A percentile compares a stretch with the other conserved stretches of the same genome.
Evolutionary conservation across 2,888 invertebrate genomes (phyloP).

Genomic region (Catocala sponsa): DNA sequence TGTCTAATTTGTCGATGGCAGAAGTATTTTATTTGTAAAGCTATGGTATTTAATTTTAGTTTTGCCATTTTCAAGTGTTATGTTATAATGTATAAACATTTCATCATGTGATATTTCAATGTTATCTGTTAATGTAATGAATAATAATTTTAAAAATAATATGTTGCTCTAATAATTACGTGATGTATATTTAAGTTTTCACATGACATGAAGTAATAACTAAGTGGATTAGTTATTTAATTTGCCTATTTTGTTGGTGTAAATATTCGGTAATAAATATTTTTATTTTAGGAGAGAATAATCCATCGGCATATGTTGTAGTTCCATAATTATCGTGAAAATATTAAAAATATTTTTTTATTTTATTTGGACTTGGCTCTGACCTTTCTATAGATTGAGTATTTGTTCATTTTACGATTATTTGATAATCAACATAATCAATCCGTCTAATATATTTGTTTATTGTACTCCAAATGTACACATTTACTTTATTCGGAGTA

Average conservation of each 20-base stretch:
- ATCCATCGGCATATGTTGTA: conserved; percentile 39
- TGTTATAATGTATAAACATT: conserved; percentile 79
- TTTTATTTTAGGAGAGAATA: conserved; percentile 46
- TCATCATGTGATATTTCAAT: conserved; percentile 86
- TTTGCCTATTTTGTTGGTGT: conserved; percentile 72
- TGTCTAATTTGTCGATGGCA: conserved; percentile 43
- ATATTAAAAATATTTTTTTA: conserved; percentile 24
- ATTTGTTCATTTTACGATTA: conserved; percentile 12
- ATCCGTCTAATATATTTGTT: conserved; percentile 14
- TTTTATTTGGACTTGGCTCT: conserved; percentile 18
- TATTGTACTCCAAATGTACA: conserved; percentile 12
- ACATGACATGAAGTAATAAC: conserved; percentile 75
- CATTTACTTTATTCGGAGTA: conserved; percentile 16
- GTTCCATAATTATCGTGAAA: conserved; percentile 39
- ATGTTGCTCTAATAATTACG: conserved; percentile 73
- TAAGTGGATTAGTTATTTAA: conserved; percentile 56
- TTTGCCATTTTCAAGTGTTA: conserved; percentile 79
- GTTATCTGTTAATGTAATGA: conserved; percentile 85
- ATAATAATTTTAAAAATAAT: conserved; percentile 70
- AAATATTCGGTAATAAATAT: conserved; percentile 65
- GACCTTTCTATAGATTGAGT: conserved; percentile 6
- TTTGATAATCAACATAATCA: conserved; percentile 18
- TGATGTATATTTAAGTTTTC: conserved; percentile 72
- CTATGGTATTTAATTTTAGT: conserved; percentile 64
- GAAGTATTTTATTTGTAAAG: conserved; percentile 63